Evolutionary conservation across 1,140 invertebrate species (phyloP).

Genomic region (Meloidogyne hapla): DNA sequence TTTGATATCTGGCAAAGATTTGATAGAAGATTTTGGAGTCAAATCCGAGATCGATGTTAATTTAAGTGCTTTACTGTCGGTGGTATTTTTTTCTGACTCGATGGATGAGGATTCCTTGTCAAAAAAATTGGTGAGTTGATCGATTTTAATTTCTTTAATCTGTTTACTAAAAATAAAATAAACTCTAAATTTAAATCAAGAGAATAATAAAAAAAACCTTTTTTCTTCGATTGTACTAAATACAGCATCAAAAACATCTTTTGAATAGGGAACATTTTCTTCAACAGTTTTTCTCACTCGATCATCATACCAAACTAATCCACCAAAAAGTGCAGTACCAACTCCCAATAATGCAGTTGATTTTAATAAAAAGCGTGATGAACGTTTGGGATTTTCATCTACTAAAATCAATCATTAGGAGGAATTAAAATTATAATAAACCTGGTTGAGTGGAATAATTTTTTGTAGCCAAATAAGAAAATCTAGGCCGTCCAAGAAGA

Average conservation of each 20-base stretch:
- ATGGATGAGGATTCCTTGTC: background rate
- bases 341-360: background rate
- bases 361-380: background rate
- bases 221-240: slow-evolving; percentile 8
- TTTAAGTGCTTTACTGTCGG: background rate
- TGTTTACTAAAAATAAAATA: slow-evolving; percentile 1
- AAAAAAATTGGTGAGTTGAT: background rate
- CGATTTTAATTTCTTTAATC: background rate
- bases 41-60: background rate
- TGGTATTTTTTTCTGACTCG: background rate
- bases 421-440: background rate
- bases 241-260: slow-evolving; percentile 26
- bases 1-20: background rate
- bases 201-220: background rate
- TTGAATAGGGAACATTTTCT: slow-evolving; percentile 22
- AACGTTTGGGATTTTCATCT: background rate
- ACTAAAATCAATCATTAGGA: background rate
- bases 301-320: background rate
- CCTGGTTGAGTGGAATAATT: background rate
- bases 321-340: background rate
- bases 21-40: background rate
- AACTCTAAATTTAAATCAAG: slow-evolving; percentile 4
- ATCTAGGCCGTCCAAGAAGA: background rate
- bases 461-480: background rate
- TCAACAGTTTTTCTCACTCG: slow-evolving; percentile 24